Evolutionary conservation across 2,113 vertebrate genomes (phyloP), one percentile per base, ranked within the genome.

Genomic region (Motacilla alba): DNA sequence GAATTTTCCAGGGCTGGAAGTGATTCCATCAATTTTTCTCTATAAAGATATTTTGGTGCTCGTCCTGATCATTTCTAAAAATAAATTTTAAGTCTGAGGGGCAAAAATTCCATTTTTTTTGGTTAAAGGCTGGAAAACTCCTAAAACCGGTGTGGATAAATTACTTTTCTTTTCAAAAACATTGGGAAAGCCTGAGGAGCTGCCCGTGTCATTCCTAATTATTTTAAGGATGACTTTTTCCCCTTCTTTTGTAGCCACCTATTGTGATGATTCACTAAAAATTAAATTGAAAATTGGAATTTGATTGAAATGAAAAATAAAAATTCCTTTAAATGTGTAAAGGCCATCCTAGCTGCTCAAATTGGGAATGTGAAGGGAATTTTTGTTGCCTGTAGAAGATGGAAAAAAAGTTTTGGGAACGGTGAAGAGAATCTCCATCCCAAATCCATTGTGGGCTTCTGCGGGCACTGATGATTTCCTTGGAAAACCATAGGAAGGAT

Each of bases 271-370:
- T n/a, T 67, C 9, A 44, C 55, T 22, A 19, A 59, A 46, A 46
- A 31, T 13, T 2, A 53, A 79, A 18, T 5, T 9, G 18, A 11
- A 59, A 39, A 46, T 21, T 2, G 3, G 37, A 67, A 55, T 35
- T 0, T 15, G 37, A 37, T 6, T 12, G 2, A 31, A 55, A 67
- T 37, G 0, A 26, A 35, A 66, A 66, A n/a, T 4, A 7, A 28
- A 14, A 28, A 22, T 47, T 66, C 4, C n/a, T 73, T 72, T 7
- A 13, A 72, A 55, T 55, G 22, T 11, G 1, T 0, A 2, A 21
- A 21, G 39, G 6, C 1, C 0, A 2, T 10, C 30, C 50, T 31
- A 15, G 47, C 27, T 47, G 8, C 31, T 70, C 11, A 2, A 2
- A 21, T 22, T n/a, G 3, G 8, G 44, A 86, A 72, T 3, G 23